These are phyloP conservation scores for Sminthopsis crassicaudata DNA, from an alignment of 2,113 vertebrate genomes.

Conservation along the genomic window DNA sequence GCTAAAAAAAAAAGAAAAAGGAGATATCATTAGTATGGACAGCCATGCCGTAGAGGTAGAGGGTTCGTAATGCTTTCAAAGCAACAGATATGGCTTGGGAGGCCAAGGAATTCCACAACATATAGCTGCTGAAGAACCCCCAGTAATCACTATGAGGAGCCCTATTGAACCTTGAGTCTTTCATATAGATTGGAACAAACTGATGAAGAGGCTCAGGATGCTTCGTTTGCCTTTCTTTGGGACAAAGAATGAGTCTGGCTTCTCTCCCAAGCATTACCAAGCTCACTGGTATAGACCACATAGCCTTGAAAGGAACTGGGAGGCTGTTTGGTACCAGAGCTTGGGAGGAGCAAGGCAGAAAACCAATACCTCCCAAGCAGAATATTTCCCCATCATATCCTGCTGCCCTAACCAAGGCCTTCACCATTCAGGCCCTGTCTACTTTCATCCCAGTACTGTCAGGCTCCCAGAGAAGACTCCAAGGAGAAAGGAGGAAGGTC, in stretches of 20 bases:
- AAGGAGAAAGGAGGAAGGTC: slow-evolving; percentile 57
- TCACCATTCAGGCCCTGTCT: not conserved
- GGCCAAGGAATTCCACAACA: not conserved
- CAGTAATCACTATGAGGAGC: not conserved
- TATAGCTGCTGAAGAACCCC: not conserved
- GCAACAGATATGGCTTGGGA: not conserved
- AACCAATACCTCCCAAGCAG: not conserved
- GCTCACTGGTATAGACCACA: not conserved
- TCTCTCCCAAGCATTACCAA: not conserved
- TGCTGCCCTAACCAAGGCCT: not conserved
- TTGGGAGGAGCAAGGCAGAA: not conserved
- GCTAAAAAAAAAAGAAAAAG: too few relatives aligned
- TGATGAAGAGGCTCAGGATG: not conserved
- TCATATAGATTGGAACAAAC: not conserved
- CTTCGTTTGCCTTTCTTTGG: not conserved
- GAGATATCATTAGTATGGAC: not conserved
- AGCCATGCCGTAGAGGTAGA: not conserved
- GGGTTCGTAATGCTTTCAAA: not conserved
- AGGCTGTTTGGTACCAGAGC: not conserved
- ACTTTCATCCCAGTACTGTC: not conserved
- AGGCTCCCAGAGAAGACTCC: not conserved
- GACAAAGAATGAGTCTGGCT: not conserved
- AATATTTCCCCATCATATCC: not conserved
- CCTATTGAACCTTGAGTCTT: not conserved
- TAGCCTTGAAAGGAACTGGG: not conserved